phyloP scores from a whole-genome alignment of 2,888 invertebrate species.

The Galeruca laticollis region DNA sequence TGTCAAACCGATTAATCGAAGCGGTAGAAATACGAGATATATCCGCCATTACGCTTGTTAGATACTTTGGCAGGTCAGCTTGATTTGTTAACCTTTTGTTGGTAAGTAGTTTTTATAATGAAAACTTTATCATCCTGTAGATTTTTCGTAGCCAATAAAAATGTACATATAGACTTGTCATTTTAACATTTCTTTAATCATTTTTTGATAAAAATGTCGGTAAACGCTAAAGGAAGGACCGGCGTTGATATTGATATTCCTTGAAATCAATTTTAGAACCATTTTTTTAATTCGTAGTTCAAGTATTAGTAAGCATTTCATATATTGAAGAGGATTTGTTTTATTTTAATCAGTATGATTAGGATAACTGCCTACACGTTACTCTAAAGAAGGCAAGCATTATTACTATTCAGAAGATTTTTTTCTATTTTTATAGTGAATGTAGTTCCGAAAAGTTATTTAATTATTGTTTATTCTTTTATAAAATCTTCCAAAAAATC shows the following conservation, averaged over 20 bases:
- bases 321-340: neutral
- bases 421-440: neutral
- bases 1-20: slow-evolving; percentile 1
- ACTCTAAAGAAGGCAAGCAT: neutral
- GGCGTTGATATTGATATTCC: neutral
- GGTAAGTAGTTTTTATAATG: slow-evolving; percentile 2
- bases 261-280: neutral
- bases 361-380: neutral
- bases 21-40: neutral
- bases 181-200: neutral
- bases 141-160: neutral
- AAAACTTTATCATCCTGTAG: neutral
- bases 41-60: slow-evolving; percentile 17
- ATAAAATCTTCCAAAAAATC: no score
- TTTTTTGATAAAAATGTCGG: neutral
- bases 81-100: neutral
- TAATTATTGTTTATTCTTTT: no score
- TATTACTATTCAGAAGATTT: neutral
- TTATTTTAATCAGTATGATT: neutral
- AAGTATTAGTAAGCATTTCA: neutral
- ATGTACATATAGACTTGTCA: neutral
- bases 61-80: neutral
- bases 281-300: neutral
- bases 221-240: neutral
- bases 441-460: no score